Conservation (phyloP, 2,888 invertebrate species). For the Aphidoletes aphidimyza region DNA sequence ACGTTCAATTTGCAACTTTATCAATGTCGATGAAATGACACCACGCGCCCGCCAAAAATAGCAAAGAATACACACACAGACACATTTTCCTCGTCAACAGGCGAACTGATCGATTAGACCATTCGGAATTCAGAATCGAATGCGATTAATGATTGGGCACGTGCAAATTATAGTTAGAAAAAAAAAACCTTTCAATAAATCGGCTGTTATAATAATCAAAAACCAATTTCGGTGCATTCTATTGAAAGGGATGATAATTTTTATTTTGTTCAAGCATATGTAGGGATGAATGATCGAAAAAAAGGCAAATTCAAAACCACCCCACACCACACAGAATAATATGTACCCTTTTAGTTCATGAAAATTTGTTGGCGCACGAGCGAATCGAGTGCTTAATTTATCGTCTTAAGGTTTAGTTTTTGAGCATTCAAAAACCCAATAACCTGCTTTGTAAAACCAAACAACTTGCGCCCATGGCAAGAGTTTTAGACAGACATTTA, state of each 20-base stretch:
- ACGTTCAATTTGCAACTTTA: background rate
- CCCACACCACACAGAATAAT: background rate
- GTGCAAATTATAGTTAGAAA: background rate
- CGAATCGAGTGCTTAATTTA: conserved; percentile 1
- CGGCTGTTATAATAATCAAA: background rate
- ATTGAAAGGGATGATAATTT: background rate
- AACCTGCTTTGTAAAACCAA: background rate
- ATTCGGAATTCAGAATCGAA: background rate
- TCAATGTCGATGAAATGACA: background rate
- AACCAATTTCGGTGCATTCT: background rate
- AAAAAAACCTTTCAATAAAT: background rate
- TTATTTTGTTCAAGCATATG: background rate
- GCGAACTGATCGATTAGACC: background rate
- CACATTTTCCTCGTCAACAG: background rate
- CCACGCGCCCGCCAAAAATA: background rate
- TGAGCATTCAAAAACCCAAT: conserved; percentile 38
- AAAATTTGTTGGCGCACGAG: conserved; percentile 20
- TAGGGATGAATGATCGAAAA: background rate
- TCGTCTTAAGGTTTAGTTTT: background rate
- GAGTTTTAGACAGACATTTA: background rate
- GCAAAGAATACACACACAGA: no score
- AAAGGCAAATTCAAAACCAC: background rate
- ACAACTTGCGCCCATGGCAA: conserved; percentile 19
- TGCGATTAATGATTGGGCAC: conserved; percentile 42
- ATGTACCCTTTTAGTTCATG: background rate